Evolutionary conservation across 92 coral and sea anemone genomes (phyloP).

Genomic region (Diadumene lineata): DNA sequence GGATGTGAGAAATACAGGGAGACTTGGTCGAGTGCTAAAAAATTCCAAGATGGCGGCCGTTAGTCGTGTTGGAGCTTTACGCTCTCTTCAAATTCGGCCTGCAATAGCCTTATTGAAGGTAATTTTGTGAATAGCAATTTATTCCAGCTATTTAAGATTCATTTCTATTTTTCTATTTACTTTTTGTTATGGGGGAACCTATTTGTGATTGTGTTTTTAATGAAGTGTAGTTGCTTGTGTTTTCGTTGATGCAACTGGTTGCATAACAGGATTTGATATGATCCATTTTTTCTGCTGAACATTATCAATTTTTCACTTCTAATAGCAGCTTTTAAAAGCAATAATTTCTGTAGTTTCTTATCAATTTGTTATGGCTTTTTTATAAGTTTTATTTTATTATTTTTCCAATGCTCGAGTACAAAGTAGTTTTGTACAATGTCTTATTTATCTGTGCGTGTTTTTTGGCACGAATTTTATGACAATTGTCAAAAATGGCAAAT

Average conservation of each 20-base stretch:
- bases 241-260: too few relatives aligned
- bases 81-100: constrained; percentile 68
- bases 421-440: too few relatives aligned
- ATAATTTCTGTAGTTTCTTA: too few relatives aligned
- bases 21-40: constrained; percentile 11
- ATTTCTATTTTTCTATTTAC: neutral
- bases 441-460: too few relatives aligned
- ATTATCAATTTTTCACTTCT: neutral
- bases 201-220: neutral
- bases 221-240: neutral
- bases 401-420: too few relatives aligned
- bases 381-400: too few relatives aligned
- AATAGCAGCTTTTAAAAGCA: too few relatives aligned
- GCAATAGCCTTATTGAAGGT: constrained; percentile 71
- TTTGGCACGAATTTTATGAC: too few relatives aligned
- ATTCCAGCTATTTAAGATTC: neutral
- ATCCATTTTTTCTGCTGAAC: neutral
- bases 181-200: neutral
- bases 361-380: too few relatives aligned
- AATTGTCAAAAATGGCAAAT: too few relatives aligned
- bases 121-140: neutral
- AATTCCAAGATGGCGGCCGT: constrained; percentile 75
- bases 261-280: neutral
- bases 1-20: constrained; percentile 7
- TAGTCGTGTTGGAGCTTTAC: constrained; percentile 46